Conservation (phyloP, 2,888 invertebrate genomes). For the Nephrotoma appendiculata region DNA sequence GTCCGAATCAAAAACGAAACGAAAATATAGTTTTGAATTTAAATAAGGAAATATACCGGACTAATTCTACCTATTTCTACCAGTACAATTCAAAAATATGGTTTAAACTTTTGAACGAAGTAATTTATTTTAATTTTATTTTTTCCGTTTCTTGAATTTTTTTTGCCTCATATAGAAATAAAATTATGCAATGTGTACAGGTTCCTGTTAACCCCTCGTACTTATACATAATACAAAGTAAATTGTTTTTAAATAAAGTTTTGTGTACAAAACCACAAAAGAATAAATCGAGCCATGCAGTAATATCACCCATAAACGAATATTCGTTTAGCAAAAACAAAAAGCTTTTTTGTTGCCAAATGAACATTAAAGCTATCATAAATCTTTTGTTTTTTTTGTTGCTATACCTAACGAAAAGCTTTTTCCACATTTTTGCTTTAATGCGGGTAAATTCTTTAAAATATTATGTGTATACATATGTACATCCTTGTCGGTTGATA, state of each 20-base stretch:
- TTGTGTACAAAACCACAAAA: background rate
- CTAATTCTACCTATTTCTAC: too few species aligned
- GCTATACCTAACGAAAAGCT: background rate
- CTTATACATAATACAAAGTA: background rate
- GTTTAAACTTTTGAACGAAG: too few species aligned
- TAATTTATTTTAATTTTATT: too few species aligned
- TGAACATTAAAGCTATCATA: background rate
- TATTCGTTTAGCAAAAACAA: background rate
- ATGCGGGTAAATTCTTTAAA: background rate
- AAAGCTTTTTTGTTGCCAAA: background rate
- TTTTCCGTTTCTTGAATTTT: too few species aligned
- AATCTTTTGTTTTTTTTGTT: background rate
- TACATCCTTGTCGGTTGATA: background rate
- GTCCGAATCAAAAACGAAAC: too few species aligned
- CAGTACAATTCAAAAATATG: too few species aligned
- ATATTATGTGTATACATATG: background rate
- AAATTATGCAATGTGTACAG: too few species aligned
- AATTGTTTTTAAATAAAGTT: background rate
- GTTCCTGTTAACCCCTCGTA: too few species aligned
- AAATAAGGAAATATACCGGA: too few species aligned
- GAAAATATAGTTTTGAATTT: too few species aligned
- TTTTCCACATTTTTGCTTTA: background rate
- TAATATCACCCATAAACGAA: background rate
- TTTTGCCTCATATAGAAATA: too few species aligned
- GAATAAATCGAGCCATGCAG: background rate